Percentiles rank a stretch among this genome's conserved stretches.
These are phyloP conservation scores for Heteronetta atricapilla DNA, from an alignment of 2,113 vertebrate species.

Conservation along the genomic window DNA sequence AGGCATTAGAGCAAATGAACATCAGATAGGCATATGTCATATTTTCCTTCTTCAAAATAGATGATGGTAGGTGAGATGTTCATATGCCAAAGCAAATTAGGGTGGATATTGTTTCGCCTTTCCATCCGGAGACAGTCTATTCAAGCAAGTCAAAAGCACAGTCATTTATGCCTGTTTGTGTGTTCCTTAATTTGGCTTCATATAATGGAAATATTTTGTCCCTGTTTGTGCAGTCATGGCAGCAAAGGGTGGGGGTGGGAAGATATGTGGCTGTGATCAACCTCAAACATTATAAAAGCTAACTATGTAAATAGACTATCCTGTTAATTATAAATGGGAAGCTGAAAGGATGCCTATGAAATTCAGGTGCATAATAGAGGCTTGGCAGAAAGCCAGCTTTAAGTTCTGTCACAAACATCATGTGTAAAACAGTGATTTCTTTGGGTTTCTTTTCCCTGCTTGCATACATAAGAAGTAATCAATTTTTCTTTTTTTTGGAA, in stretches of 20 bases:
- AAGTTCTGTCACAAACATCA: neutral
- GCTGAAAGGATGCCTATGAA: neutral
- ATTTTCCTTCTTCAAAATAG: neutral
- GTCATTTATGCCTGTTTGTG: neutral
- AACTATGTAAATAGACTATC: neutral
- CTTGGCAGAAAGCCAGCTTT: neutral
- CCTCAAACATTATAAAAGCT: neutral
- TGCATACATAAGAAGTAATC: neutral
- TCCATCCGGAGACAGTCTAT: neutral
- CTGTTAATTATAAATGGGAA: neutral
- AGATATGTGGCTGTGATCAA: neutral
- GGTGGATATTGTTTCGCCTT: neutral
- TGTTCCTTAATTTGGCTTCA: neutral
- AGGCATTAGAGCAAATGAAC: neutral
- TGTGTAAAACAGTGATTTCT: neutral
- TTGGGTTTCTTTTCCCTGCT: neutral
- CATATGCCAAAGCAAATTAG: neutral
- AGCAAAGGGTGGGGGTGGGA: neutral
- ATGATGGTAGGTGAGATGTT: neutral
- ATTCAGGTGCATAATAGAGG: neutral
- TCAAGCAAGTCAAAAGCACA: neutral
- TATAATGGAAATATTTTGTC: neutral
- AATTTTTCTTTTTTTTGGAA: neutral
- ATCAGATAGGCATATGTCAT: fast-evolving
- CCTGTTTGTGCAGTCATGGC: neutral